Conservation (phyloP, 53 echinoderm and acorn worm species). For the Stichopus horrens region DNA sequence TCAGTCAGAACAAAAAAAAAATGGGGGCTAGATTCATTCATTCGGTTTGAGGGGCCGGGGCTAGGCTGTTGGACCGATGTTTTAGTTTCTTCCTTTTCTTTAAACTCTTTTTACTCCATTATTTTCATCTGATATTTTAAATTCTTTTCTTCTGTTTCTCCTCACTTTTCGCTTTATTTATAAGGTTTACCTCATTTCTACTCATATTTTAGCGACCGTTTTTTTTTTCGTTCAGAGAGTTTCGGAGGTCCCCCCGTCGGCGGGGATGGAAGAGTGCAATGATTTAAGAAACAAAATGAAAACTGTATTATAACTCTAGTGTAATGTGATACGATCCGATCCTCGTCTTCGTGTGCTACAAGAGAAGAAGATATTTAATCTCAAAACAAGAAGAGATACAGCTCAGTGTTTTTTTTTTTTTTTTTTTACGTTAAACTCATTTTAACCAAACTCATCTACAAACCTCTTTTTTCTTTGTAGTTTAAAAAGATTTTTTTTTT, state of each 20-base stretch:
- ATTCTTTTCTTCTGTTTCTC: slow-evolving; percentile 1
- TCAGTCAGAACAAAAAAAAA: background rate
- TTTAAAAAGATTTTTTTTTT: background rate
- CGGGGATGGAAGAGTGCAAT: slow-evolving; percentile 22
- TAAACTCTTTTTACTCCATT: background rate
- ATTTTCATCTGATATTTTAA: background rate
- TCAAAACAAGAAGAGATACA: slow-evolving; percentile 5
- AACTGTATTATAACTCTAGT: slow-evolving; percentile 37
- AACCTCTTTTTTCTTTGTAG: background rate
- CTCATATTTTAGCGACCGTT: slow-evolving; percentile 12
- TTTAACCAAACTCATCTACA: background rate
- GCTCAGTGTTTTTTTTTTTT: background rate
- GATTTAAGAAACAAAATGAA: slow-evolving; percentile 11
- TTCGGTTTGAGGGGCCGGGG: background rate
- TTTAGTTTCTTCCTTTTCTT: background rate
- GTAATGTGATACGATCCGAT: slow-evolving; percentile 31
- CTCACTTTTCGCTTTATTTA: slow-evolving; percentile 31
- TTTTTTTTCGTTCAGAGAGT: background rate
- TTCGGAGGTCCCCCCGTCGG: background rate
- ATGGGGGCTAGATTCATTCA: background rate
- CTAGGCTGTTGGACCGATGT: background rate
- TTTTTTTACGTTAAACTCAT: background rate
- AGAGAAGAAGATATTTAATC: slow-evolving; percentile 39
- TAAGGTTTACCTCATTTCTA: slow-evolving; percentile 44
- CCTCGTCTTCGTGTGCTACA: slow-evolving; percentile 38